A percentile compares a stretch with the other conserved stretches of the same genome.
Evolutionary conservation across 1,140 invertebrate species (phyloP).

Genomic region (Schlechtendalia chinensis): DNA sequence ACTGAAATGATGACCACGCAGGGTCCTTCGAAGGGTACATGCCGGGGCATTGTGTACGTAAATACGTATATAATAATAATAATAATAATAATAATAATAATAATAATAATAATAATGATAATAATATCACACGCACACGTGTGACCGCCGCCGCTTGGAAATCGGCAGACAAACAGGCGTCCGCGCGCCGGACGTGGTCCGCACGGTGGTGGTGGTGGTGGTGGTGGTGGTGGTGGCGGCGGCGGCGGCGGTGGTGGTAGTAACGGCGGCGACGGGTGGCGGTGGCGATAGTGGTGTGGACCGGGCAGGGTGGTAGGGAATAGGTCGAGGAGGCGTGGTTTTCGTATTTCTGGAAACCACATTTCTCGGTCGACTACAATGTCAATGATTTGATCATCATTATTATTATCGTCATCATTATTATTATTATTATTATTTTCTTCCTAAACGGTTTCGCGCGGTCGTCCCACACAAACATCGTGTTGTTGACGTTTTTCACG

Average conservation of each 20-base stretch:
- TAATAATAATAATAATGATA: too few species aligned
- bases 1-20: constrained; percentile 37
- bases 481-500: not conserved
- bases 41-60: not conserved
- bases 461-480: not conserved
- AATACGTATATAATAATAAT: not conserved
- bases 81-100: too few species aligned
- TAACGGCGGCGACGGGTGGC: not conserved
- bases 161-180: constrained; percentile 48
- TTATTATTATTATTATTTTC: not conserved
- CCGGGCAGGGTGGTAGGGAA: too few species aligned
- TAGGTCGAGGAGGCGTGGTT: constrained; percentile 8
- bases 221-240: not conserved
- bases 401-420: too few species aligned
- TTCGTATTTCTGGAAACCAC: constrained; percentile 36
- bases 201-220: not conserved
- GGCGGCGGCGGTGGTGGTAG: too few species aligned
- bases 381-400: not conserved
- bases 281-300: not conserved
- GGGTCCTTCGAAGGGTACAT: constrained; percentile 26
- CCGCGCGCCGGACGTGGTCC: not conserved
- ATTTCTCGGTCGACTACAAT: not conserved
- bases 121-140: constrained; percentile 10
- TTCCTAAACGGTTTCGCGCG: too few species aligned
- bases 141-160: constrained; percentile 35